Base-by-base conservation (phyloP, 92 coral and sea anemone genomes). In the Diadumene lineata region DNA sequence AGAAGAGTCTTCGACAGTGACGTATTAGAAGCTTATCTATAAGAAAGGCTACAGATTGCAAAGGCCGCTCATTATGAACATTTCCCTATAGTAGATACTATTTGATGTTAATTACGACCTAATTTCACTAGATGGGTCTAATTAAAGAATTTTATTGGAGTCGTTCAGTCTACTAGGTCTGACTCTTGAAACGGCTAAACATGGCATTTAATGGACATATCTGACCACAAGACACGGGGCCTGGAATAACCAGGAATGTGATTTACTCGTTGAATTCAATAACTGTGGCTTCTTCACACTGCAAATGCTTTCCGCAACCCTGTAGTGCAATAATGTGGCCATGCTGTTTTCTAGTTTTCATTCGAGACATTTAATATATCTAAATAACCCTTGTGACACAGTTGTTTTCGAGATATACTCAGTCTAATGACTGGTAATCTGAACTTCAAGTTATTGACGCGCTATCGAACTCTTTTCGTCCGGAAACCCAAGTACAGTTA, bases 341-440 rank as follows among this genome's bases (percentile, higher is more conserved):
- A 53, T 57, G 53, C 76, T 66, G 77, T 62, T 69, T 50, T 69
- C 11, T 56, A 50, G n/a, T 68, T 53, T 57, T 23, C 50, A 21
- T 58, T 25, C 30, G 31, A 58, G 75, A 51, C 50, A 78, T 78
- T 78, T 68, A 78, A 78, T 78, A 78, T 57, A 73, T 57, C 44
- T 65, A 68, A 56, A 78, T 78, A 78, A 78, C 72, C 75, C 58
- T 50, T 78, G 31, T 78, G 82, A 78, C 82, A 78, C 82, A 19
- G 72, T 60, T 29, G 71, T 34, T 68, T 66, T 34, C 56, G 16
- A 27, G 28, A 68, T 32, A 55, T 66, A 57, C 31, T 53, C 57
- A 19, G 2, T 67, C 75, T 78, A 78, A 78, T 78, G 48, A 78
- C 43, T 66, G 64, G 74, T 76, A 76, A 76, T 76, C 81, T 51